Conservation (phyloP, 1,140 invertebrate genomes). For the Listronotus oregonensis region DNA sequence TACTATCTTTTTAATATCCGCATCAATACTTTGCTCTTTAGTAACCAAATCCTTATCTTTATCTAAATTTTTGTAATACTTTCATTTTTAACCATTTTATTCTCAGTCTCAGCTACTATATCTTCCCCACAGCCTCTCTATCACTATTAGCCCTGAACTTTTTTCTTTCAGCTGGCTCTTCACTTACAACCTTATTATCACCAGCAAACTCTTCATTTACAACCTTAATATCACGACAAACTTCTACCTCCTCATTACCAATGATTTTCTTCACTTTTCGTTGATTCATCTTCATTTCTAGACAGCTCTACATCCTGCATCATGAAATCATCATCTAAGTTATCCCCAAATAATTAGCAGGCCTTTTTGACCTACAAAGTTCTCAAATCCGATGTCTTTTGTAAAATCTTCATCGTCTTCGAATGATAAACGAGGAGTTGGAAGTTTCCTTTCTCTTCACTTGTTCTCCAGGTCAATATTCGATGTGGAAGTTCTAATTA, state of each 20-base stretch:
- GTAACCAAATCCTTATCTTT: background rate
- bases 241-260: slow-evolving; percentile 1
- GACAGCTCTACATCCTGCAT: background rate
- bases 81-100: background rate
- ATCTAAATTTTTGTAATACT: background rate
- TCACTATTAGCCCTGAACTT: background rate
- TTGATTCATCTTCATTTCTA: background rate
- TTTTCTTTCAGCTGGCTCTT: background rate
- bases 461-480: slow-evolving; percentile 1
- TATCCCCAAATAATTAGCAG: slow-evolving; percentile 12
- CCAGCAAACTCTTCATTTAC: background rate
- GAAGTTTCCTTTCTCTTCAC: slow-evolving; percentile 1
- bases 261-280: too few species aligned
- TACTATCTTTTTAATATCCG: too few species aligned
- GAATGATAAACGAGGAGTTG: background rate
- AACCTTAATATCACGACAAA: background rate
- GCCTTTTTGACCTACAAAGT: slow-evolving; percentile 6
- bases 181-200: background rate
- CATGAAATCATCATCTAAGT: slow-evolving; percentile 2
- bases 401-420: slow-evolving; percentile 21
- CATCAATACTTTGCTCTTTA: background rate
- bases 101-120: background rate
- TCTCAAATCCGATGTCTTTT: slow-evolving; percentile 22
- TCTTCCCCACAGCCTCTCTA: background rate
- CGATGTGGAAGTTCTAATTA: slow-evolving; percentile 17